A percentile compares a stretch with the other conserved stretches of the same genome.
Conservation (phyloP, 1,140 invertebrate genomes). For the Octopus bimaculoides region DNA sequence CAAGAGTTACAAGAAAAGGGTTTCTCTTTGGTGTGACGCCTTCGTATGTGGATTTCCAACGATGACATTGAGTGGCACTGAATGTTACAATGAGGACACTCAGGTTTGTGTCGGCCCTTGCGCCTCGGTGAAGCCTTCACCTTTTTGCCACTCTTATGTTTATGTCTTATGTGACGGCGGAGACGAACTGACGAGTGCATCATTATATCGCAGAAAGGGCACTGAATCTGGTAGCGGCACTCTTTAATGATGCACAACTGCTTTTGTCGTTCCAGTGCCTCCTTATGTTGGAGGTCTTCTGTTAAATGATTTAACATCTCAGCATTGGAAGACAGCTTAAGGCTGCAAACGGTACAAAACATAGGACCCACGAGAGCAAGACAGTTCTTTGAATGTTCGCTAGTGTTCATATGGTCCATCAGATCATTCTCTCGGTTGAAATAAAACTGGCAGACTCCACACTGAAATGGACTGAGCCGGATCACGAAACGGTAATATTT, state of each 20-base stretch:
- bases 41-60: constrained; percentile 32
- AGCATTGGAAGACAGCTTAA: constrained; percentile 66
- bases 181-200: constrained; percentile 62
- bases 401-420: constrained; percentile 72
- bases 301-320: constrained; percentile 70
- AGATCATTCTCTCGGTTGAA: constrained; percentile 74
- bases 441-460: constrained; percentile 78
- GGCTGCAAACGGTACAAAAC: constrained; percentile 76
- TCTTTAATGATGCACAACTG: constrained; percentile 77
- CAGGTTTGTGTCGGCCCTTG: constrained; percentile 19
- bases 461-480: constrained; percentile 78
- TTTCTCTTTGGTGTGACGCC: constrained; percentile 29
- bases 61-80: constrained; percentile 26
- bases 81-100: constrained; percentile 36
- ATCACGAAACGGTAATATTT: constrained; percentile 76
- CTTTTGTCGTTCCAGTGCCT: constrained; percentile 58
- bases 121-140: constrained; percentile 16
- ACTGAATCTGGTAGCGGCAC: constrained; percentile 62
- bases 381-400: constrained; percentile 62
- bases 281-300: constrained; percentile 24
- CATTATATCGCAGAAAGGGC: constrained; percentile 58
- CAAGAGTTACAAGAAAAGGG: constrained; percentile 34
- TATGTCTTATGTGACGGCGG: constrained; percentile 66
- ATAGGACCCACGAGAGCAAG: constrained; percentile 64
- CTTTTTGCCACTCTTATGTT: constrained; percentile 60